Evolutionary conservation across 2,797 vertebrate genomes (phyloP).

Genomic region (Poecilia picta): DNA sequence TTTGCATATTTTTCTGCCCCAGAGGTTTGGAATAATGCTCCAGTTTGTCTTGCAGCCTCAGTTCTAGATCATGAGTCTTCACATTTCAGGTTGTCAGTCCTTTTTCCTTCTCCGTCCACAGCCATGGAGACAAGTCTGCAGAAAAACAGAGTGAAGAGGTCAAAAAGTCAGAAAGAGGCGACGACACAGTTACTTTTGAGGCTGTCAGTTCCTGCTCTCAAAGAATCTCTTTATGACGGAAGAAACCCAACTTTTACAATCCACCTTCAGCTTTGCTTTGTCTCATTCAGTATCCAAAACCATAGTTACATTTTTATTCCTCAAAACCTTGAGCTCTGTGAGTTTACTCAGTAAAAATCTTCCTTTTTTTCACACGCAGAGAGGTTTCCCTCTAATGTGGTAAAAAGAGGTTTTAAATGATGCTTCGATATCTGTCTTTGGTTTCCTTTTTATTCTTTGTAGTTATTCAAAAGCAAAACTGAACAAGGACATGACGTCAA

Average conservation of each 20-base stretch:
- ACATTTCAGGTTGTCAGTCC: slow-evolving; percentile 50
- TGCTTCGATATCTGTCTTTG: background rate
- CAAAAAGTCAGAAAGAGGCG: slow-evolving; percentile 24
- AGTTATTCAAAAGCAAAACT: background rate
- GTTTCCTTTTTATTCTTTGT: background rate
- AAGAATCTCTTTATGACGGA: background rate
- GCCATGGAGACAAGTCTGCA: slow-evolving; percentile 57
- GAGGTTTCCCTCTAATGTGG: background rate
- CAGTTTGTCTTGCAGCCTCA: slow-evolving; percentile 22
- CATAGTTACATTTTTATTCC: background rate
- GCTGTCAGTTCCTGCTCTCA: background rate
- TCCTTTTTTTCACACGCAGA: background rate
- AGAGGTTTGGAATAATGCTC: slow-evolving; percentile 26
- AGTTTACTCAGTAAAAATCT: background rate
- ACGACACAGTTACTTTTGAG: background rate
- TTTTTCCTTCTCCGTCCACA: slow-evolving; percentile 34
- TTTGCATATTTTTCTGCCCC: slow-evolving; percentile 25
- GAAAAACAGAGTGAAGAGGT: slow-evolving; percentile 39
- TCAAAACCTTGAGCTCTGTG: background rate
- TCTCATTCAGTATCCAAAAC: background rate
- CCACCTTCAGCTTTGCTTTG: background rate
- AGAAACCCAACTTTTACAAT: background rate
- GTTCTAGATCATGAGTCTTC: slow-evolving; percentile 39
- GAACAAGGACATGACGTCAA: background rate
- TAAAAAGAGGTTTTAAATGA: background rate